phyloP scores from a whole-genome alignment of 2,888 invertebrate genomes.

The Tryphoninae sp. region DNA sequence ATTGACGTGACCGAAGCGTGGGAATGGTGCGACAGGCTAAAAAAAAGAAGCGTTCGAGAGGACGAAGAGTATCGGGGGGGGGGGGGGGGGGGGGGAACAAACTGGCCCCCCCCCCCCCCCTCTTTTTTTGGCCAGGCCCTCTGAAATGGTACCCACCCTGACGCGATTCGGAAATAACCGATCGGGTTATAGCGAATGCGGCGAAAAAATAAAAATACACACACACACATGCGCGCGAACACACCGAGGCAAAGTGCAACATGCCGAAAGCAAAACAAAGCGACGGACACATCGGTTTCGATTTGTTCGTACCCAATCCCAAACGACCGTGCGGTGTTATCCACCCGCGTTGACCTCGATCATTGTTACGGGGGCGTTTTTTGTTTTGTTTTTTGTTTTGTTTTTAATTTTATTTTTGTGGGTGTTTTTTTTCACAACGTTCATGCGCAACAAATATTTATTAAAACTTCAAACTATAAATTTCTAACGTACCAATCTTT shows the following conservation, averaged over 20 bases:
- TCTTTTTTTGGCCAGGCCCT: constrained; percentile 7
- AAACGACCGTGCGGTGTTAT: not conserved
- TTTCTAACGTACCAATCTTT: not conserved
- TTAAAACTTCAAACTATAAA: not conserved
- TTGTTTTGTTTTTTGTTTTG: not conserved
- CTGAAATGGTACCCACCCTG: constrained; percentile 22
- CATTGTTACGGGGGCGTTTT: not conserved
- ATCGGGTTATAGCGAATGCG: constrained; percentile 20
- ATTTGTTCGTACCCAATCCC: constrained; percentile 5
- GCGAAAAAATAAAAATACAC: constrained; percentile 4
- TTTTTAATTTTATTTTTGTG: too few species aligned
- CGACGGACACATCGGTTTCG: constrained; percentile 20
- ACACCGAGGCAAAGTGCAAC: constrained; percentile 1
- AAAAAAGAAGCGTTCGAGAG: constrained; percentile 20
- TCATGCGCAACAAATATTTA: too few species aligned
- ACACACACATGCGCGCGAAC: not conserved
- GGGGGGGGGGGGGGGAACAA: too few species aligned
- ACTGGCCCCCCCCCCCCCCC: too few species aligned
- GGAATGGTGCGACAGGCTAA: not conserved
- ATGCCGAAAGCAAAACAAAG: constrained; percentile 18
- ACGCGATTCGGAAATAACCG: constrained; percentile 28
- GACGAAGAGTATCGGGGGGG: constrained; percentile 22
- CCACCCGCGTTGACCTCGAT: not conserved
- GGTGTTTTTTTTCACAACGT: too few species aligned
- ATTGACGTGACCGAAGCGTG: constrained; percentile 9